Base-by-base conservation (phyloP, 2,888 invertebrate species). In the Melanargia galathea region DNA sequence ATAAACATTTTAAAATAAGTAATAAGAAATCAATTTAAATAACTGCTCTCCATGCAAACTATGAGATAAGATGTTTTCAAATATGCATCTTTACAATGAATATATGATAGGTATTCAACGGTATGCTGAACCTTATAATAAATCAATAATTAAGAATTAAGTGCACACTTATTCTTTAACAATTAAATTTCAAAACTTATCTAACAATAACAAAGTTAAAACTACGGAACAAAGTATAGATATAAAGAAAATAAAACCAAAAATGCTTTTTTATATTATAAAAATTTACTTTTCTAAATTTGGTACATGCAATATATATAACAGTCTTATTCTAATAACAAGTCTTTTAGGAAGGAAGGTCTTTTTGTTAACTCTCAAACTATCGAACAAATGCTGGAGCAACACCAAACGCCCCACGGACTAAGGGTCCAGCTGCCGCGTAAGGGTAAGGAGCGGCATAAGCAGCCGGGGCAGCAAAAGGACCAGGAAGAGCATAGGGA, bases 311-410 rank as follows among this genome's bases (percentile, higher is more conserved):
- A 55, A 61, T 40, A 46, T 49, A 60, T 20, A 26, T 35, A 54
- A 60, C 49, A 52, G 38, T 52, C 54, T 62, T 58, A 64, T 52
- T 40, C 54, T 64, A 67, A 48, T 68, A 60, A 67, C 56, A 73
- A 79, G 74, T 82, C 76, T 83, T 80, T 76, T 75, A 67, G 68
- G 73, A 62, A 85, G 83, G 84, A 88, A 86, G 86, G 87, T 84
- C 83, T 77, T 77, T 76, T 76, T 68, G 79, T 84, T 86, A 75
- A 81, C 80, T 84, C 79, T 57, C 73, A 87, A 82, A 81, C 89
- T 91, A 91, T 84, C 90, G 89, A 61, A 90, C 87, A 73, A 82
- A 90, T 16, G 90, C 87, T 77, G 91, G 89, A 62, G 83, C 83
- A 35, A 82, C 72, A 56, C 83, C 83, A 51, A 77, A 79, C 0